Evolutionary conservation across 2,113 vertebrate genomes (phyloP).

Genomic region (Conger conger): DNA sequence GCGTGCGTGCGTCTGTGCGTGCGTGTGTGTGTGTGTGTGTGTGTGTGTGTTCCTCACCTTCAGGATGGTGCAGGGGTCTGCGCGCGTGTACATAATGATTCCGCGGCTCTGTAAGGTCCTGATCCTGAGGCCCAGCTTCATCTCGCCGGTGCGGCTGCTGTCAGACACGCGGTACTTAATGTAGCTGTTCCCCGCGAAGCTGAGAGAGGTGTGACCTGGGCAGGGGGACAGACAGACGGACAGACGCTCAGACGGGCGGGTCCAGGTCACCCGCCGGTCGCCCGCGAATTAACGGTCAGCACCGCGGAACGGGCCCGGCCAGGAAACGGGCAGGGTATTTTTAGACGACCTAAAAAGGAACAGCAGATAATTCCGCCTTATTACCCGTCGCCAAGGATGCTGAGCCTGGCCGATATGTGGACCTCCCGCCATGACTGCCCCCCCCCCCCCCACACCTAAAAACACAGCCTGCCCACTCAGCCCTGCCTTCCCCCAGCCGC

Average conservation of each 20-base stretch:
- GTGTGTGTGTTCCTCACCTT: constrained; percentile 72
- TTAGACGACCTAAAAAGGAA: not conserved
- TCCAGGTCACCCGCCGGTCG: not conserved
- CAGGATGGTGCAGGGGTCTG: constrained; percentile 86
- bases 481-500: not conserved
- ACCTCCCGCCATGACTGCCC: not conserved
- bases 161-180: constrained; percentile 93
- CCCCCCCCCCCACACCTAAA: not conserved
- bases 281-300: not conserved
- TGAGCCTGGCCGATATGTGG: not conserved
- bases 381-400: not conserved
- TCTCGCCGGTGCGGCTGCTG: constrained; percentile 77
- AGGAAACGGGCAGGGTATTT: not conserved
- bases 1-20: constrained; percentile 2
- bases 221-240: constrained; percentile 31
- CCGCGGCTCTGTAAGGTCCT: constrained; percentile 90
- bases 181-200: constrained; percentile 96
- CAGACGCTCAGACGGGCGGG: not conserved
- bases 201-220: constrained; percentile 91
- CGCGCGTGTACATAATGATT: constrained; percentile 91
- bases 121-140: constrained; percentile 89
- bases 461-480: not conserved
- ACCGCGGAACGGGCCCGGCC: not conserved
- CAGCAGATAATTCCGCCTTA: not conserved
- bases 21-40: constrained; percentile 15